Conservation (phyloP, 2,113 vertebrate species). For the Muntiacus reevesi region DNA sequence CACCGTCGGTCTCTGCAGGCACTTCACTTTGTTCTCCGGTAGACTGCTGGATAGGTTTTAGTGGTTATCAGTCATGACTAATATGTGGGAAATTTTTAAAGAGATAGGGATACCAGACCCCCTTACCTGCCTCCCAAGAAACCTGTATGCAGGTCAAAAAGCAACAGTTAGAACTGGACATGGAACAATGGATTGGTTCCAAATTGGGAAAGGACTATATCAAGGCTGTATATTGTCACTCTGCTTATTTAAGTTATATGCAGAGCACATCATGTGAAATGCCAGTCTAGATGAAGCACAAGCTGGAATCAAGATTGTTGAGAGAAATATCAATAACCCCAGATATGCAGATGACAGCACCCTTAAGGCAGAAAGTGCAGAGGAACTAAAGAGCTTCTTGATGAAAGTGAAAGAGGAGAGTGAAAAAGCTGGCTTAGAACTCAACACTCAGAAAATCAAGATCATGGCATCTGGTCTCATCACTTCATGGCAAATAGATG, state of each 20-base stretch:
- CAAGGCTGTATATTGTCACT: background rate
- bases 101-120: background rate
- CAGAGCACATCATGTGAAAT: rapidly evolving
- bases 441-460: background rate
- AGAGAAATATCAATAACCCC: background rate
- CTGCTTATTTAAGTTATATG: background rate
- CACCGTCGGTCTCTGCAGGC: rapidly evolving
- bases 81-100: background rate
- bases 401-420: background rate
- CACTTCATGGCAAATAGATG: background rate
- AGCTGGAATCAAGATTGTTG: background rate
- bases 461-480: background rate
- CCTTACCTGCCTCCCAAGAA: background rate
- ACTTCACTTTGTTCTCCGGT: background rate
- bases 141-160: background rate
- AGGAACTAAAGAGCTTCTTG: background rate
- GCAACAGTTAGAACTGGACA: background rate
- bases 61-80: rapidly evolving
- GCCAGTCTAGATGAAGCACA: background rate
- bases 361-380: background rate
- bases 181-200: background rate
- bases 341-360: background rate
- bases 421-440: background rate
- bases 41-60: background rate
- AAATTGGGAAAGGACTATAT: background rate